Percentiles rank a stretch among this genome's conserved stretches.
Evolutionary conservation across 2,888 invertebrate species (phyloP).

Genomic region (Hirtodrosophila duncani): DNA sequence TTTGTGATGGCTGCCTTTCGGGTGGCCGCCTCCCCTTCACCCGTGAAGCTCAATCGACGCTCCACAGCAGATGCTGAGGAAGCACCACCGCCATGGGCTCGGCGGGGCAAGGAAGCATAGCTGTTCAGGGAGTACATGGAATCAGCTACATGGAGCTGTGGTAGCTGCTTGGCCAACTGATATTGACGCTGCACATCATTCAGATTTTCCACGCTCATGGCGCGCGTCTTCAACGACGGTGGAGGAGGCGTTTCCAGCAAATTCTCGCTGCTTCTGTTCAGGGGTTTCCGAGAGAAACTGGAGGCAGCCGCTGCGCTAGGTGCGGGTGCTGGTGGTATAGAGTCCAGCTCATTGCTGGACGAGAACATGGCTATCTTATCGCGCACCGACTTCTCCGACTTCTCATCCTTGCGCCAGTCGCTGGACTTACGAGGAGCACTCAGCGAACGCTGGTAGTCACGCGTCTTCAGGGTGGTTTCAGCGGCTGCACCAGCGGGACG

Average conservation of each 20-base stretch:
- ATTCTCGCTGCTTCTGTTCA: slow-evolving; percentile 78
- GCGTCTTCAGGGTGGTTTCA: slow-evolving; percentile 14
- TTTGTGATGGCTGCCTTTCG: slow-evolving; percentile 85
- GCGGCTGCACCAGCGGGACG: slow-evolving; percentile 25
- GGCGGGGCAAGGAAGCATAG: slow-evolving; percentile 48
- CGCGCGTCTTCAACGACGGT: slow-evolving; percentile 78
- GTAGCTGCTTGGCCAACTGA: slow-evolving; percentile 73
- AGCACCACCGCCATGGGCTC: slow-evolving; percentile 45
- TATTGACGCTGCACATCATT: slow-evolving; percentile 76
- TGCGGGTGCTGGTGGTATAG: slow-evolving; percentile 28
- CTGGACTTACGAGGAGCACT: slow-evolving; percentile 74
- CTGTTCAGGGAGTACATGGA: slow-evolving; percentile 76
- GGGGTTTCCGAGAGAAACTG: slow-evolving; percentile 60
- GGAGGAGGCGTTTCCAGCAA: slow-evolving; percentile 64
- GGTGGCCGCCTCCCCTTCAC: slow-evolving; percentile 77
- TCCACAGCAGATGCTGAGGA: slow-evolving; percentile 65
- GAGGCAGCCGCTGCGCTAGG: slow-evolving; percentile 16
- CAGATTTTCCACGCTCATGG: slow-evolving; percentile 81
- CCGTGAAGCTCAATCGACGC: slow-evolving; percentile 76
- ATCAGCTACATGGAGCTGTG: slow-evolving; percentile 72
- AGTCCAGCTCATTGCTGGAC: slow-evolving; percentile 76
- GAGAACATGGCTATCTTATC: slow-evolving; percentile 94
- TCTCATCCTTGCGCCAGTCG: slow-evolving; percentile 85
- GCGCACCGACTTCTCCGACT: slow-evolving; percentile 88
- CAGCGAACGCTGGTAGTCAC: slow-evolving; percentile 75